A percentile compares a stretch with the other conserved stretches of the same genome.
Evolutionary conservation across 2,797 vertebrate species (phyloP).

Genomic region (Erithacus rubecula): DNA sequence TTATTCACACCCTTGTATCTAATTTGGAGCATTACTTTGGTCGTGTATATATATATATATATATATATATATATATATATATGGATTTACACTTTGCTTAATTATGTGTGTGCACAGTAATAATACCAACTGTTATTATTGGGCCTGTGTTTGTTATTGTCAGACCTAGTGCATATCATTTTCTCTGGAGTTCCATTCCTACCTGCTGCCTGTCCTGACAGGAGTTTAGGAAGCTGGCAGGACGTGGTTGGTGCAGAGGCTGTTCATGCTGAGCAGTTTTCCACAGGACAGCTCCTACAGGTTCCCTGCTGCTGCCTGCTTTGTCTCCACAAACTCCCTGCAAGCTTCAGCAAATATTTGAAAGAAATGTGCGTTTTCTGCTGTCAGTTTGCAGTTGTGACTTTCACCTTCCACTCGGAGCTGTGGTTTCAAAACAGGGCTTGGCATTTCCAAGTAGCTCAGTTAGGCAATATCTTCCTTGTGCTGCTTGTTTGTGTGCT

Average conservation of each 20-base stretch:
- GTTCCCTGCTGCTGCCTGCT: neutral
- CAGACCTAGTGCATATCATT: neutral
- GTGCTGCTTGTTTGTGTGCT: neutral
- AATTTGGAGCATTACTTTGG: neutral
- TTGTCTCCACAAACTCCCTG: neutral
- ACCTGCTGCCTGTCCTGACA: neutral
- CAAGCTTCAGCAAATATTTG: neutral
- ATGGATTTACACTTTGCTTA: neutral
- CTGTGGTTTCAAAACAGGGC: neutral
- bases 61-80: accelerated
- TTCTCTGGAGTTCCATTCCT: neutral
- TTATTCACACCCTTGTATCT: accelerated
- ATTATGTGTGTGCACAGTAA: neutral
- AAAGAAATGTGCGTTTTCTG: neutral
- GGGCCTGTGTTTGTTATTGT: neutral
- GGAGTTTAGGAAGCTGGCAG: neutral
- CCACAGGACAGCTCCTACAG: neutral
- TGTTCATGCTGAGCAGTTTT: neutral
- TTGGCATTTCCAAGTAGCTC: neutral
- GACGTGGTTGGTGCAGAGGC: neutral
- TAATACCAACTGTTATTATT: neutral
- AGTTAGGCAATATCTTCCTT: neutral
- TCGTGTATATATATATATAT: accelerated
- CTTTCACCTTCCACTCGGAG: neutral
- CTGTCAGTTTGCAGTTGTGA: neutral